Base-by-base conservation (phyloP, 2,797 vertebrate genomes). In the Sebastes taczanowskii region DNA sequence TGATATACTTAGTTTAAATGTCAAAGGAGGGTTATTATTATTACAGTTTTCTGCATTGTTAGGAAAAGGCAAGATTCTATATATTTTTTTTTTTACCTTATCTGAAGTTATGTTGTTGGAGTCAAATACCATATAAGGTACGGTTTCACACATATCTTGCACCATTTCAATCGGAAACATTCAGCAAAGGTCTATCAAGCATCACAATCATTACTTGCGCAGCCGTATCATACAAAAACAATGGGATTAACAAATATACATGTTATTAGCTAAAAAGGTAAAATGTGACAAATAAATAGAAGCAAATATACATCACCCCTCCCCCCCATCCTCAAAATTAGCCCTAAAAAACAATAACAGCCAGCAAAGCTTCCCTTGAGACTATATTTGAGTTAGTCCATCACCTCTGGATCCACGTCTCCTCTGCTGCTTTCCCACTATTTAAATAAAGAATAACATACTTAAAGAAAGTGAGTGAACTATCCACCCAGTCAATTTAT, bases 251-350 rank as follows among this genome's bases (percentile, higher is more conserved):
- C 74, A 89, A 82, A 88, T 86, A 73, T 87, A 84, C 82, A 92
- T 32, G 92, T 91, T 75, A 81, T 90, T 84, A 73, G 78, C 78
- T 91, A 84, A 91, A 86, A 87, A 93, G 79, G 73, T 89, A 75
- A 85, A 84, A 80, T 60, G 86, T 78, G 90, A 87, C 83, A 89
- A 95, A 96, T 96, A 96, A 96, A 96, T 95, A 95, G 87, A 94
- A 92, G 89, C 82, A 92, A 89, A 93, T 90, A 74, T 88, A 92
- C 84, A 91, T 71, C 64, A 68, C 35, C 35, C 35, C 11, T 23
- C 38, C 5, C 13, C 77, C 73, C 76, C 73, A 79, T 78, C 70
- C 59, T 80, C 80, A 74, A 81, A 86, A 75, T 83, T 78, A 89
- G 86, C 83, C 91, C 87, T 86, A 75, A 89, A 91, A 79, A 86